Evolutionary conservation across 2,113 vertebrate species (phyloP).

Genomic region (Candoia aspera): DNA sequence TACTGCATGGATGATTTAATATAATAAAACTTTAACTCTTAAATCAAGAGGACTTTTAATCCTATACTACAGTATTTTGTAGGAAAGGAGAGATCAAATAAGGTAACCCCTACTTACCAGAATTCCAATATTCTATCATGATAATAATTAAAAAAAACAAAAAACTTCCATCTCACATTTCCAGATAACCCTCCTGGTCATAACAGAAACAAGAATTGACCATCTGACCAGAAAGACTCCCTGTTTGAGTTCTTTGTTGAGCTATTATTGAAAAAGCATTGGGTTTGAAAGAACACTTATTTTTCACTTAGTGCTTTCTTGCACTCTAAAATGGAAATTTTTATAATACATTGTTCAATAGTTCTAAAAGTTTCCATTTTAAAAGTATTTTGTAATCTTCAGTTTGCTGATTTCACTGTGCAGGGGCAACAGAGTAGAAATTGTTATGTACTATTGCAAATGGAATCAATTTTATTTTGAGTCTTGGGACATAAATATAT

Average conservation of each 20-base stretch:
- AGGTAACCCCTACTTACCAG: neutral
- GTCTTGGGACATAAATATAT: neutral
- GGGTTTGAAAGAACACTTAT: neutral
- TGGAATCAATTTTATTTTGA: neutral
- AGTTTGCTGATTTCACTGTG: neutral
- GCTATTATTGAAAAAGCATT: neutral
- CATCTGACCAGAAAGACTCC: neutral
- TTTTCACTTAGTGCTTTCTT: neutral
- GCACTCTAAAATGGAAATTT: conserved; percentile 8
- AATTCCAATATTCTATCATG: neutral
- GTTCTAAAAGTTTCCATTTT: conserved; percentile 3
- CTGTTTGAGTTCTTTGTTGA: neutral
- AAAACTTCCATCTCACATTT: neutral
- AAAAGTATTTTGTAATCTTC: neutral
- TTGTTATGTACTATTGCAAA: neutral
- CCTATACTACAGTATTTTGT: neutral
- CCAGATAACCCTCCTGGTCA: neutral
- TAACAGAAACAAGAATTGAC: neutral
- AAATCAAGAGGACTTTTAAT: neutral
- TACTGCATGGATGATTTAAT: too few relatives aligned
- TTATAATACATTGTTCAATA: neutral
- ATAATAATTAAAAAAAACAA: neutral
- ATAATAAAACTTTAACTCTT: neutral
- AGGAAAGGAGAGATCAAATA: neutral
- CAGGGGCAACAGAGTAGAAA: neutral